Conservation (phyloP, 2,797 vertebrate genomes). For the Hozukius guyotensis region DNA sequence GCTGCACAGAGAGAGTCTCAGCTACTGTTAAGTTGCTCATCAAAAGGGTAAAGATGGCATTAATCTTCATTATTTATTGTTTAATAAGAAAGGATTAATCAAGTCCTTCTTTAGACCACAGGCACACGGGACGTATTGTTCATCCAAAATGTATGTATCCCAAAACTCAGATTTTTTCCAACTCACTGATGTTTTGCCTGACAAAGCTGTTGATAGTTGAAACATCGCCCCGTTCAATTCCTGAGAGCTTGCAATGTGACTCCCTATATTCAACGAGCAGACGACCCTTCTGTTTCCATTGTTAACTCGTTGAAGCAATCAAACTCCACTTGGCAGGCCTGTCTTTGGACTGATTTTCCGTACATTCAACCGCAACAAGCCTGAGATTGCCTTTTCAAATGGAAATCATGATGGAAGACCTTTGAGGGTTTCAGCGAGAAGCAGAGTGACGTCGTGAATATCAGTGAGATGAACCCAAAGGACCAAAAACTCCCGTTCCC, state of each 20-base stretch:
- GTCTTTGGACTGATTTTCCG: conserved; percentile 21
- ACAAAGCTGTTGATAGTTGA: background rate
- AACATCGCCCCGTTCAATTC: background rate
- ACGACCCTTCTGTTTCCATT: background rate
- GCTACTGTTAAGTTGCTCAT: background rate
- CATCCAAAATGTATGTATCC: background rate
- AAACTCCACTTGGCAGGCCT: background rate
- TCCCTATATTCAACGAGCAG: background rate
- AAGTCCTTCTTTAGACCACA: background rate
- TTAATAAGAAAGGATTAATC: background rate
- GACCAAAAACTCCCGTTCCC: background rate
- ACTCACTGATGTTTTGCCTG: background rate
- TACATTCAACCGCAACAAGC: conserved; percentile 18
- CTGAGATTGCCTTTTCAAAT: conserved; percentile 48
- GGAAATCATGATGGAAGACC: conserved; percentile 48
- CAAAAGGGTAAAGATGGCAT: background rate
- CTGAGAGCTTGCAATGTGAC: background rate
- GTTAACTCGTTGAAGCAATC: background rate
- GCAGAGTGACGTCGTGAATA: background rate
- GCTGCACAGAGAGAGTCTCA: background rate
- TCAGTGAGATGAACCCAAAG: conserved; percentile 10
- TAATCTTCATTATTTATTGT: background rate
- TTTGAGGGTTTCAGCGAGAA: conserved; percentile 6
- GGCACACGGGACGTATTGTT: background rate
- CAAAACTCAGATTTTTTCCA: background rate